Evolutionary conservation across 2,113 vertebrate species (phyloP).

Genomic region (Leptobrachium ailaonicum): DNA sequence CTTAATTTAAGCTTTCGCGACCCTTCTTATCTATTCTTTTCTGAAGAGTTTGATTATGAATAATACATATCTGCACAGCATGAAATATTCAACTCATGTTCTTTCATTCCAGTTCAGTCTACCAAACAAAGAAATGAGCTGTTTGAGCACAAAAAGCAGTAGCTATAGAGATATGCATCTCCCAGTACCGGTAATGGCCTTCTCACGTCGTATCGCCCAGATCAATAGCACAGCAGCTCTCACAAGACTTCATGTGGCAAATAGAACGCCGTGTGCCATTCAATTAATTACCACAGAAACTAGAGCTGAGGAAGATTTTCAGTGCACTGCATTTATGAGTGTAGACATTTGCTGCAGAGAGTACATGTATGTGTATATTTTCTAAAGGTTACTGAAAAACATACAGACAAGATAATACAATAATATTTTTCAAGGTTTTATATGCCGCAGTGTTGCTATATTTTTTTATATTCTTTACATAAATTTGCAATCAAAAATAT

Average conservation of each 20-base stretch:
- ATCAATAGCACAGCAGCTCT: slow-evolving; percentile 36
- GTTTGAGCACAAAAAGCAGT: slow-evolving; percentile 46
- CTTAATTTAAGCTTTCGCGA: slow-evolving; percentile 60
- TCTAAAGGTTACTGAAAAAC: slow-evolving; percentile 38
- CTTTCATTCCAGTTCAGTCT: slow-evolving; percentile 58
- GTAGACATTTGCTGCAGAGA: slow-evolving; percentile 22
- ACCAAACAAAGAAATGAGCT: slow-evolving; percentile 53
- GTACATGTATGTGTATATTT: background rate
- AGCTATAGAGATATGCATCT: slow-evolving; percentile 18
- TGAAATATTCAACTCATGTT: slow-evolving; percentile 66
- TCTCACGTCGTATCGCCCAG: slow-evolving; percentile 16
- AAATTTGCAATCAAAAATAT: too few species aligned
- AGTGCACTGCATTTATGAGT: background rate
- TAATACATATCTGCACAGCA: slow-evolving; percentile 64
- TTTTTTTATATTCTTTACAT: too few species aligned
- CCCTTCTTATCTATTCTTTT: slow-evolving; percentile 62
- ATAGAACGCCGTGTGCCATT: background rate
- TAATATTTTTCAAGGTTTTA: background rate
- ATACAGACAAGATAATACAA: background rate
- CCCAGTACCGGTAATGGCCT: slow-evolving; percentile 2
- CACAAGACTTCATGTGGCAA: slow-evolving; percentile 35
- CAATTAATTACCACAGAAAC: slow-evolving; percentile 48
- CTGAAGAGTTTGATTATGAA: slow-evolving; percentile 66
- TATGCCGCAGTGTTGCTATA: too few species aligned
- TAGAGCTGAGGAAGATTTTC: slow-evolving; percentile 4